A percentile compares a stretch with the other conserved stretches of the same genome.
These are phyloP conservation scores for Taphrorychus bicolor DNA, from an alignment of 2,888 invertebrate species.

Conservation along the genomic window DNA sequence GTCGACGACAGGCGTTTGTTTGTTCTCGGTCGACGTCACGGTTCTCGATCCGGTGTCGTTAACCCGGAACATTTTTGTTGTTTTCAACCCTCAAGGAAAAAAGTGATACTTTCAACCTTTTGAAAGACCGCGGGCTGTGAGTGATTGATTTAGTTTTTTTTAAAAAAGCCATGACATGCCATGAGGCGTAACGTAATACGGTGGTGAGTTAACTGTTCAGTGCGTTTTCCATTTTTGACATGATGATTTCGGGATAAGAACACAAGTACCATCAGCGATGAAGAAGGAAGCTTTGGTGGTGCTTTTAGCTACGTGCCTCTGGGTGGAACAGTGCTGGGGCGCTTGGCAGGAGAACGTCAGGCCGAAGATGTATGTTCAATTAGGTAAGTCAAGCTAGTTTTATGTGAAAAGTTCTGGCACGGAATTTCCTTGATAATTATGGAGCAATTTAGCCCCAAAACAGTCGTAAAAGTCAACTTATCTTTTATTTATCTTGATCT, in stretches of 20 bases:
- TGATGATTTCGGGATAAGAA: conserved; percentile 35
- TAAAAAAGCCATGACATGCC: conserved; percentile 41
- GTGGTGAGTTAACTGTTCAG: conserved; percentile 43
- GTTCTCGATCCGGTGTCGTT: conserved; percentile 22
- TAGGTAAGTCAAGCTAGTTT: conserved; percentile 78
- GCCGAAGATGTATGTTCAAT: conserved; percentile 91
- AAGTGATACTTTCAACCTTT: neutral
- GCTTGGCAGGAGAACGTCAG: conserved; percentile 92
- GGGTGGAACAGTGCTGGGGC: conserved; percentile 38
- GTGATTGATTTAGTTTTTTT: conserved; percentile 2
- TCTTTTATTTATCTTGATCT: neutral
- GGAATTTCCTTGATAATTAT: too few species aligned
- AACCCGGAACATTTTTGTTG: conserved; percentile 21
- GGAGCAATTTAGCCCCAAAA: too few species aligned
- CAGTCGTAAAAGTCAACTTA: neutral
- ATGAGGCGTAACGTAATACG: conserved; percentile 43
- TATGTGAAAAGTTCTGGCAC: too few species aligned
- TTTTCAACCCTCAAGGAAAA: neutral
- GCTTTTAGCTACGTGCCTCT: conserved; percentile 62
- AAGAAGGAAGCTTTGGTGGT: conserved; percentile 54
- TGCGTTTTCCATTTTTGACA: conserved; percentile 45
- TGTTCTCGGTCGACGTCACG: conserved; percentile 32
- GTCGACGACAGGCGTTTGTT: conserved; percentile 65
- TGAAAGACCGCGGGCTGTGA: neutral
- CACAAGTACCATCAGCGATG: neutral